Evolutionary conservation across 2,888 invertebrate genomes (phyloP), one percentile per base, ranked within the genome.

Genomic region (Phortica magna): DNA sequence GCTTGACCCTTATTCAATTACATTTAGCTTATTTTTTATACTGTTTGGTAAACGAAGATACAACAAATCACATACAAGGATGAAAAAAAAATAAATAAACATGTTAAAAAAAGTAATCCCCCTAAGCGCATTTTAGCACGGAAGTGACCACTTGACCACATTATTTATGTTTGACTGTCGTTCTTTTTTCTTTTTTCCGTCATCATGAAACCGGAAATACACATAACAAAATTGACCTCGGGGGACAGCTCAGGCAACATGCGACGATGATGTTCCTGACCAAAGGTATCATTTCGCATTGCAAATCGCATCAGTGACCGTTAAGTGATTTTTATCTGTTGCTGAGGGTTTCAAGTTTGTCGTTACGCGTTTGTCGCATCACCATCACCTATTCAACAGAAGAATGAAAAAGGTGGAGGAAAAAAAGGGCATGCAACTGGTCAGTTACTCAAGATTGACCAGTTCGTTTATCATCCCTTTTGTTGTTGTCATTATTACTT

Each of bases 261-360:
- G 42, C 17, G 43, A 43, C 6, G 64, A 65, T 55, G 61, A 65
- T 67, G 75, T 61, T 48, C 6, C 74, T 43, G 74, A 79, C 70
- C 74, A 80, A 80, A 80, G 81, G 80, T 85, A 88, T 88, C 81
- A 83, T 82, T 82, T 80, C 6, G 22, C 81, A 83, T 82, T 83
- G 82, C 83, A 88, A 88, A 88, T 86, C 86, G 82, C 84, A 88
- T 88, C 87, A 87, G 68, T 70, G 77, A 78, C 77, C 76, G 77
- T 68, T 73, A 81, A 84, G 85, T 87, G 86, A 85, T 79, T 88
- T 82, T 77, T 80, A 80, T 79, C 73, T 79, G 73, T 78, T 73
- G 83, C 81, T 61, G 31, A 73, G 71, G 73, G 78, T 57, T 78
- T 75, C 76, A 77, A 83, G 85, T 61, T 61, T 22, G 82, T 79